Conservation (phyloP, 2,113 vertebrate species). For the Macquaria australasica region DNA sequence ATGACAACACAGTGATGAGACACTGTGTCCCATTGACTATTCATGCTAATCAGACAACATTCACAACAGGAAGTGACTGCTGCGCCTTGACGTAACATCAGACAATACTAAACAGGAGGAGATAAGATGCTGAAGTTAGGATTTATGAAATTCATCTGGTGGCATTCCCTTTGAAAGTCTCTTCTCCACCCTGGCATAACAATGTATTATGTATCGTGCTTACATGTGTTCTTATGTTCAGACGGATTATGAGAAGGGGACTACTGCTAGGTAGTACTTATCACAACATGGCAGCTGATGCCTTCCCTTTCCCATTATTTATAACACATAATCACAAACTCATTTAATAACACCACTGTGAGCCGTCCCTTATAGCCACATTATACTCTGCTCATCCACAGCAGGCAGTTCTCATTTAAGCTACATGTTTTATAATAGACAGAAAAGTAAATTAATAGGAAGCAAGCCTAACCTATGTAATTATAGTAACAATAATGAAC, state of each 20-base stretch:
- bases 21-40: conserved; percentile 38
- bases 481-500: neutral
- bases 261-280: neutral
- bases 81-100: conserved; percentile 13
- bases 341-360: conserved; percentile 3
- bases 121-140: conserved; percentile 16
- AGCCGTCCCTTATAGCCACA: neutral
- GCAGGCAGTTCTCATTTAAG: neutral
- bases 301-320: conserved; percentile 10
- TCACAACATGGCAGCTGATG: conserved; percentile 9
- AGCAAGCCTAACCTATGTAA: neutral
- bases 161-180: conserved; percentile 11
- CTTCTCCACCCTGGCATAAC: conserved; percentile 7
- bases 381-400: neutral
- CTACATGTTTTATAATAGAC: conserved; percentile 4
- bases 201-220: conserved; percentile 35
- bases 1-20: conserved; percentile 32
- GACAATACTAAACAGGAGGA: conserved; percentile 11
- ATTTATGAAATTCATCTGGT: conserved; percentile 10
- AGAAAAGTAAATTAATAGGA: neutral
- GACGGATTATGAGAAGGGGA: conserved; percentile 37
- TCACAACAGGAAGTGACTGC: conserved; percentile 20
- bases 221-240: conserved; percentile 44
- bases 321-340: conserved; percentile 29
- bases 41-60: conserved; percentile 28